phyloP scores from a whole-genome alignment of 2,113 vertebrate species.

The Odocoileus virginianus region DNA sequence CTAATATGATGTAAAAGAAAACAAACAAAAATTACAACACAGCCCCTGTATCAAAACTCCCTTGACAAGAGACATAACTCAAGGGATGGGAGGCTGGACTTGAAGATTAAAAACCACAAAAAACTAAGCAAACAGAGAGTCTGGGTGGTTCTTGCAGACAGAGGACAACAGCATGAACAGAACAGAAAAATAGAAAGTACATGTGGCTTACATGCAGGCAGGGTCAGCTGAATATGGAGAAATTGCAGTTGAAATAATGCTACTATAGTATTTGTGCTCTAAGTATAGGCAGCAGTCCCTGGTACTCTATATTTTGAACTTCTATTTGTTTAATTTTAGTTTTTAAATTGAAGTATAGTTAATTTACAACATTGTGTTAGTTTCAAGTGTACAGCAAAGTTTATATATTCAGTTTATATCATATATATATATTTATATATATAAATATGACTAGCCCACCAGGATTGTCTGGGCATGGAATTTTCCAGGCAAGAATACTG shows the following conservation, averaged over 20 bases:
- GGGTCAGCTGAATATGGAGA: background rate
- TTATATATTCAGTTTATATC: background rate
- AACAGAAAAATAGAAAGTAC: background rate
- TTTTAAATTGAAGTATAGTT: background rate
- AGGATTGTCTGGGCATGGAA: background rate
- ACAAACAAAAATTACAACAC: background rate
- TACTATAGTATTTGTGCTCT: background rate
- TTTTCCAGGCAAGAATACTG: background rate
- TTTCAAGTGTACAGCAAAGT: background rate
- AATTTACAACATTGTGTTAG: background rate
- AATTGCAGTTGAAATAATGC: background rate
- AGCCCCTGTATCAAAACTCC: background rate
- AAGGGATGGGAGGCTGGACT: rapidly evolving
- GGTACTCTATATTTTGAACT: background rate
- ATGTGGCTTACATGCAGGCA: background rate
- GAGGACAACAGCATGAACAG: background rate
- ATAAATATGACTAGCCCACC: background rate
- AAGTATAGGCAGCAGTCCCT: background rate
- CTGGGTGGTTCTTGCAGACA: background rate
- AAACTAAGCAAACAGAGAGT: background rate
- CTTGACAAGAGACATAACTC: background rate
- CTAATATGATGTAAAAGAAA: background rate
- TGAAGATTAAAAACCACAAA: background rate
- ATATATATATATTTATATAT: background rate
- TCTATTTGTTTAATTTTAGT: background rate